Conservation (phyloP, 2,797 vertebrate genomes). For the Borostomias antarcticus region DNA sequence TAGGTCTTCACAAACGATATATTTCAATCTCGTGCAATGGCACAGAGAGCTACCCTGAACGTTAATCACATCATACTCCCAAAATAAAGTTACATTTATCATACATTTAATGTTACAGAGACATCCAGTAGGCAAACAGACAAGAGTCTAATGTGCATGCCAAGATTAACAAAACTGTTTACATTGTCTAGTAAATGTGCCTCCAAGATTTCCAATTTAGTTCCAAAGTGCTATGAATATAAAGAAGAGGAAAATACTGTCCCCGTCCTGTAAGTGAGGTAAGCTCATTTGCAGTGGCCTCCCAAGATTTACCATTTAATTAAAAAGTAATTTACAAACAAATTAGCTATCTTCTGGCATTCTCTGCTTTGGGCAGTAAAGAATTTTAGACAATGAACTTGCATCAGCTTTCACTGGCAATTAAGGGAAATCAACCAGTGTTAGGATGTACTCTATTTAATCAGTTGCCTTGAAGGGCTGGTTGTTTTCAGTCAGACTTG, state of each 20-base stretch:
- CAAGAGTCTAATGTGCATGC: constrained; percentile 27
- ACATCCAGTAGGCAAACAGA: constrained; percentile 8
- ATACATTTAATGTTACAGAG: constrained; percentile 1
- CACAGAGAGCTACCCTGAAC: background rate
- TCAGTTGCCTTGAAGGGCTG: constrained; percentile 61
- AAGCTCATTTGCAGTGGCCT: constrained; percentile 27
- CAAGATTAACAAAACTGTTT: constrained; percentile 35
- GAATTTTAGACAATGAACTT: constrained; percentile 45
- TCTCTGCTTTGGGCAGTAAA: constrained; percentile 35
- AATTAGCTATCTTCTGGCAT: constrained; percentile 38
- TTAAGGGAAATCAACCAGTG: constrained; percentile 48
- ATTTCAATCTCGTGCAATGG: constrained; percentile 9
- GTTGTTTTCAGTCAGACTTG: constrained; percentile 55
- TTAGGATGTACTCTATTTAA: constrained; percentile 56
- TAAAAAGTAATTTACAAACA: constrained; percentile 28
- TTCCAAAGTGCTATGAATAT: constrained; percentile 21
- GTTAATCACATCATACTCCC: constrained; percentile 27
- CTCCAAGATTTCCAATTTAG: constrained; percentile 5
- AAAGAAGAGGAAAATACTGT: constrained; percentile 34
- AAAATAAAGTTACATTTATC: constrained; percentile 17
- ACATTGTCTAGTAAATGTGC: background rate
- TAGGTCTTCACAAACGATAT: constrained; percentile 7
- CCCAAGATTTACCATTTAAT: constrained; percentile 37
- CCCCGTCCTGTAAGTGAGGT: constrained; percentile 22
- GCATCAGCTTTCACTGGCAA: constrained; percentile 52